Percentiles rank a stretch among this genome's conserved stretches.
Conservation (phyloP, 2,888 invertebrate species). For the Pyralis farinalis region DNA sequence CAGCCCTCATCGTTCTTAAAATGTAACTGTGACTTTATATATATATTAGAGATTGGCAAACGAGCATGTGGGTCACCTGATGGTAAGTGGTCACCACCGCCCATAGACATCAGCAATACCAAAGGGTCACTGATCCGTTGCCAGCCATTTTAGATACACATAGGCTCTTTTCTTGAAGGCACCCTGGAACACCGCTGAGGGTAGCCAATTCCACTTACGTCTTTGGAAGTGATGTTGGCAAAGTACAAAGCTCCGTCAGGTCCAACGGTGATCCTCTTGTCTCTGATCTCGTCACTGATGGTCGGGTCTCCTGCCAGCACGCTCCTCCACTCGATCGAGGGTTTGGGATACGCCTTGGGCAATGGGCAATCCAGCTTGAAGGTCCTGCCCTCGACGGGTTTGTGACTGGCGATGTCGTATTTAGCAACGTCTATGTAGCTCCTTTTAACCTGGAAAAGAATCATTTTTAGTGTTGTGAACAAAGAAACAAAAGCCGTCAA, state of each 20-base stretch:
- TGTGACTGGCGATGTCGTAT: slow-evolving; percentile 33
- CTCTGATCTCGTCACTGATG: slow-evolving; percentile 30
- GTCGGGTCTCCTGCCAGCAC: slow-evolving; percentile 33
- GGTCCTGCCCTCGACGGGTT: slow-evolving; percentile 49
- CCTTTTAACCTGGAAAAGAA: slow-evolving; percentile 31
- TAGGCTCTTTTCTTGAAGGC: too few species aligned
- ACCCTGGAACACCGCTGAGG: too few species aligned
- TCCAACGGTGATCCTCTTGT: slow-evolving; percentile 41
- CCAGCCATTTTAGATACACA: too few species aligned
- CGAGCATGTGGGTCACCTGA: too few species aligned
- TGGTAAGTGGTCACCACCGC: too few species aligned
- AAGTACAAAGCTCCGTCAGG: slow-evolving; percentile 57
- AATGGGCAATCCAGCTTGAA: slow-evolving; percentile 50
- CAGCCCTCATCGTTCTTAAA: too few species aligned
- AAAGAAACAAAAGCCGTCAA: too few species aligned
- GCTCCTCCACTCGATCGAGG: slow-evolving; percentile 49
- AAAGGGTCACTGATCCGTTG: too few species aligned
- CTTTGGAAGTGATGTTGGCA: slow-evolving; percentile 47
- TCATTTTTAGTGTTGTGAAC: too few species aligned
- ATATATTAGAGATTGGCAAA: too few species aligned
- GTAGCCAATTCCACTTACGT: slow-evolving; percentile 28
- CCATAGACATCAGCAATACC: too few species aligned
- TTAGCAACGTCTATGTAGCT: slow-evolving; percentile 38
- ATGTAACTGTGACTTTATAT: too few species aligned
- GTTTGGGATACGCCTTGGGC: slow-evolving; percentile 53